Base-by-base conservation (phyloP, 1,140 invertebrate genomes). In the Euwallacea fornicatus region DNA sequence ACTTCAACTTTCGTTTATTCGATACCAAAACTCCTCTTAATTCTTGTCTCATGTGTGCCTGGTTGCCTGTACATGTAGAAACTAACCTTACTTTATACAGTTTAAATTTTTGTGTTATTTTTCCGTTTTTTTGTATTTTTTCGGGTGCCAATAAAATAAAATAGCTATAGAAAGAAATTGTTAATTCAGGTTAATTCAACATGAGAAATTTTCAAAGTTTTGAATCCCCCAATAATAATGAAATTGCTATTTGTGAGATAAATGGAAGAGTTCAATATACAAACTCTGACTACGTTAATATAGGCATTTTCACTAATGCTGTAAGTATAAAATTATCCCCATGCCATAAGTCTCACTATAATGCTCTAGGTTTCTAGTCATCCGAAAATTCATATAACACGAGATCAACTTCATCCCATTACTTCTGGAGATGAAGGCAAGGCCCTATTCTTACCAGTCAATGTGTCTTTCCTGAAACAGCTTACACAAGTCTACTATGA, bases 401-500 rank as follows among this genome's bases (percentile, higher is more conserved):
- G 78, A 66, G 79, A 81, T 58, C 70, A 77, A 55, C 54, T 81
- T 10, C 78, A 80, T 75, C 66, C 71, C 2, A 70, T 73, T n/a
- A 74, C 67, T 16, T 73, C 74, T 42, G 75, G 76, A 8, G 80
- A 82, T 53, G 80, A 81, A 68, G 74, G 72, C 10, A 77, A 71
- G 73, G 76, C 76, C 64, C 68, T 84, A 44, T 79, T 85, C 71
- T 69, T 85, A 69, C 80, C 82, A 0, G 83, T 83, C 7, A 73
- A 82, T 66, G 82, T 84, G 66, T 79, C 82, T 46, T 82, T 85
- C 53, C 72, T 83, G 0, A 85, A 85, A 73, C 78, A 83, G 53
- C 79, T 85, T 7, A 79, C 80, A 7, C 81, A 83, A 62, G 81
- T 82, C 42, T 85, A 82, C 67, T 84, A 82, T 54, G 88, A 89